These are phyloP conservation scores for Atrina japonica DNA, from an alignment of 2,888 invertebrate genomes.

Conservation along the genomic window DNA sequence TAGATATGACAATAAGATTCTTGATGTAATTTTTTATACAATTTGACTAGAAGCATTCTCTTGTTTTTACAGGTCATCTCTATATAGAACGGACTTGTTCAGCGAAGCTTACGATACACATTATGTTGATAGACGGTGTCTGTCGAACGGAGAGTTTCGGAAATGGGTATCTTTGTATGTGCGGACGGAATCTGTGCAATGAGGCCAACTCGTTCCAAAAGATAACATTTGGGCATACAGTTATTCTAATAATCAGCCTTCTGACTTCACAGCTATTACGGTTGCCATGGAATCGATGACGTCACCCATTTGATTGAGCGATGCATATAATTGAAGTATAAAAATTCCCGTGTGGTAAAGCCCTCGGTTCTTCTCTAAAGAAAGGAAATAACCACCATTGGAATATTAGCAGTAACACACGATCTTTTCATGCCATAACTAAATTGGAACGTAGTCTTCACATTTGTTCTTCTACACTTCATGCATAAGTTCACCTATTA, in stretches of 20 bases:
- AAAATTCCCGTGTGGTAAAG: no score
- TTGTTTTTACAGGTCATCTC: slow-evolving; percentile 60
- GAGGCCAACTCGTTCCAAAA: slow-evolving; percentile 21
- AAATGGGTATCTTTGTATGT: slow-evolving; percentile 78
- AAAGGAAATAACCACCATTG: no score
- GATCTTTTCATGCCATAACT: no score
- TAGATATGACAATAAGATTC: no score
- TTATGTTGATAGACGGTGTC: slow-evolving; percentile 74
- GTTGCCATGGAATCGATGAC: slow-evolving; percentile 41
- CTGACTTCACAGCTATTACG: slow-evolving; percentile 31
- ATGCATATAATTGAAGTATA: not conserved
- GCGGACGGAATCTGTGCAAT: slow-evolving; percentile 74
- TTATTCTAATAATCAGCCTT: slow-evolving; percentile 26
- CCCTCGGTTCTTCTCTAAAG: no score
- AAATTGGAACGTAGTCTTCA: no score
- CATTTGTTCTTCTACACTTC: no score
- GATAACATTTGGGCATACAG: slow-evolving; percentile 24
- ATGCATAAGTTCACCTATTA: no score
- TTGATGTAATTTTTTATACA: not conserved
- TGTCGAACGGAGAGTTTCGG: slow-evolving; percentile 75
- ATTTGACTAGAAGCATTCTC: not conserved
- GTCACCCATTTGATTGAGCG: slow-evolving; percentile 17
- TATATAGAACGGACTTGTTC: slow-evolving; percentile 74
- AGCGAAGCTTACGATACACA: slow-evolving; percentile 64
- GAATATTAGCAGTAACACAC: no score